A percentile compares a stretch with the other conserved stretches of the same genome.
phyloP scores from a whole-genome alignment of 1,140 invertebrate species.

The Spodoptera litura region DNA sequence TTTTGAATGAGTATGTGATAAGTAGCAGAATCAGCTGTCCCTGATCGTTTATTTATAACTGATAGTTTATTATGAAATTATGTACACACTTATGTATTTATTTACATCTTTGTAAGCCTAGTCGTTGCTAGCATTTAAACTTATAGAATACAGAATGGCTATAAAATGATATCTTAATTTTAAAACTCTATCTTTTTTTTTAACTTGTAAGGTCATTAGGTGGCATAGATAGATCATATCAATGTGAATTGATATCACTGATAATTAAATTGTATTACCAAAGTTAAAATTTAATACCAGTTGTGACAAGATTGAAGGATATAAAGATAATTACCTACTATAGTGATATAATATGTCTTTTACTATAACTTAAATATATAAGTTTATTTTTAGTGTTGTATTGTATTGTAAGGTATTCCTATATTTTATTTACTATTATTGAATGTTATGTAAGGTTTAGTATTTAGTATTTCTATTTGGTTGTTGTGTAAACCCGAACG shows the following conservation, averaged over 20 bases:
- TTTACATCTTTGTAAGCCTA: slow-evolving; percentile 11
- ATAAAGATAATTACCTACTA: neutral
- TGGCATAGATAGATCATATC: too few species aligned
- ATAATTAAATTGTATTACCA: too few species aligned
- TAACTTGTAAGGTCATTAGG: neutral
- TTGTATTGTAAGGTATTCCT: neutral
- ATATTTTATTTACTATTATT: slow-evolving; percentile 17
- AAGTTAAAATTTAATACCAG: too few species aligned
- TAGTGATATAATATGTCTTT: neutral
- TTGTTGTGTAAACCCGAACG: neutral
- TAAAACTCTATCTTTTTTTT: neutral
- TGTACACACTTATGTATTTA: neutral
- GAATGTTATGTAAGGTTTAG: slow-evolving; percentile 20
- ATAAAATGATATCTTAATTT: neutral
- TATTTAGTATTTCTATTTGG: slow-evolving; percentile 18
- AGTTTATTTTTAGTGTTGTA: neutral
- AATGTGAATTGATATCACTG: too few species aligned
- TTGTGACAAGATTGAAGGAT: too few species aligned
- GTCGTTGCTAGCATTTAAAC: neutral
- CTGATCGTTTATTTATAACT: neutral
- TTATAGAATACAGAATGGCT: neutral
- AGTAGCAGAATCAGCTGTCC: neutral
- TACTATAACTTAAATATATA: neutral
- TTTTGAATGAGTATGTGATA: neutral
- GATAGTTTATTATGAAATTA: slow-evolving; percentile 1